Evolutionary conservation across 2,113 vertebrate species (phyloP).

Genomic region (Hyla sarda): DNA sequence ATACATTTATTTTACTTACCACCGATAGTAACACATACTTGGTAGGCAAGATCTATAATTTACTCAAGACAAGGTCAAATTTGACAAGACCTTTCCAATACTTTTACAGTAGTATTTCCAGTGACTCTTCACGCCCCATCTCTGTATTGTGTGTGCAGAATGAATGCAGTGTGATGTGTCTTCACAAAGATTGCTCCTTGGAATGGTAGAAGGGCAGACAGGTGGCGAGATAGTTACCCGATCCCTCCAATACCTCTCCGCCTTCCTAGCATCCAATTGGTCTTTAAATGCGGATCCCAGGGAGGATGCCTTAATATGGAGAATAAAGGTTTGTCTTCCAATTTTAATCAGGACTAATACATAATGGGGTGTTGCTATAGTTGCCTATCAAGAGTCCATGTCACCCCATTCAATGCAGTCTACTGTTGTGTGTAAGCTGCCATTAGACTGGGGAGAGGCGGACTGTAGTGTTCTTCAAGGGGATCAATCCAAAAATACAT

Average conservation of each 20-base stretch:
- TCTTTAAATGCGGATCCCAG: constrained; percentile 43
- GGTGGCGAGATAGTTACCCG: constrained; percentile 13
- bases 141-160: constrained; percentile 28
- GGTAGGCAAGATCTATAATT: background rate
- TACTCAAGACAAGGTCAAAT: background rate
- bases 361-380: background rate
- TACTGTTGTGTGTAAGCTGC: background rate
- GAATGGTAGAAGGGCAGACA: constrained; percentile 10
- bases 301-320: constrained; percentile 68
- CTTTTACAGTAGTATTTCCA: constrained; percentile 63
- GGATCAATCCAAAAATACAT: background rate
- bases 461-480: too few species aligned
- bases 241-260: constrained; percentile 40
- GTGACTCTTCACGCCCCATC: constrained; percentile 62
- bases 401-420: background rate
- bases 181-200: constrained; percentile 48
- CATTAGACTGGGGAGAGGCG: background rate
- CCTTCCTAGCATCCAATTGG: constrained; percentile 63
- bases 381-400: background rate
- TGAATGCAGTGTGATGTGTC: background rate
- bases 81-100: background rate
- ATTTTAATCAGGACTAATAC: background rate
- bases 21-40: background rate
- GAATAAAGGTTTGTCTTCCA: constrained; percentile 55
- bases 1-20: constrained; percentile 15